Evolutionary conservation across 2,797 vertebrate species (phyloP).

Genomic region (Sebastes iracundus): DNA sequence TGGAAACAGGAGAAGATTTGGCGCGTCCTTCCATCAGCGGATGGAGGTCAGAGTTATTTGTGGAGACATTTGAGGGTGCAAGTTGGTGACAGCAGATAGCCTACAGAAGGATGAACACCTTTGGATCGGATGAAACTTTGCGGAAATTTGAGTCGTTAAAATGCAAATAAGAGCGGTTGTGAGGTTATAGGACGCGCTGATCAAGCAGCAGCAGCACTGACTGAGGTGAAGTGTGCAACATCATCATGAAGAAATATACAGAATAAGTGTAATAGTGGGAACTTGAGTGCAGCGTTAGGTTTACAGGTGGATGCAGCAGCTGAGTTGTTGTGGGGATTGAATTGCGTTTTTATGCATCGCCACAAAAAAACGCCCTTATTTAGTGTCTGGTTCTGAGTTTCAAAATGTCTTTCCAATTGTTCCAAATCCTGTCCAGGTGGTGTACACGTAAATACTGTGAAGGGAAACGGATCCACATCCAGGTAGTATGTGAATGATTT

Average conservation of each 20-base stretch:
- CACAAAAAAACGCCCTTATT: not conserved
- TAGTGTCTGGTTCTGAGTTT: not conserved
- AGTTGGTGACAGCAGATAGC: not conserved
- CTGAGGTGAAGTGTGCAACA: not conserved
- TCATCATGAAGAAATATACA: not conserved
- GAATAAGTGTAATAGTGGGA: not conserved
- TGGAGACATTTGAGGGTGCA: not conserved
- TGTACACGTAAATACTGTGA: accelerated
- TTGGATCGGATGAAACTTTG: conserved; percentile 20
- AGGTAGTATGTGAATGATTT: not conserved
- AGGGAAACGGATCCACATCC: not conserved
- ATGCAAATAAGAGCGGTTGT: too few relatives aligned
- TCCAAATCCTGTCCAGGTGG: too few relatives aligned
- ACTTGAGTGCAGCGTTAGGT: not conserved
- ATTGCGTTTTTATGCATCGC: conserved; percentile 24
- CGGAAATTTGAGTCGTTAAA: not conserved
- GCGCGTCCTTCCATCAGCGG: not conserved
- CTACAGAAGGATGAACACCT: not conserved
- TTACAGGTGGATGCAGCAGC: conserved; percentile 5
- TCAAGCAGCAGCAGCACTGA: not conserved
- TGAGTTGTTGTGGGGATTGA: not conserved
- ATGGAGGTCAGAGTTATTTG: conserved; percentile 3
- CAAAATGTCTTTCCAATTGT: not conserved
- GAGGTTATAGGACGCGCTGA: not conserved
- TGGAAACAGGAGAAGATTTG: too few relatives aligned